phyloP scores from a whole-genome alignment of 2,888 invertebrate species.

The Bombylius discolor region DNA sequence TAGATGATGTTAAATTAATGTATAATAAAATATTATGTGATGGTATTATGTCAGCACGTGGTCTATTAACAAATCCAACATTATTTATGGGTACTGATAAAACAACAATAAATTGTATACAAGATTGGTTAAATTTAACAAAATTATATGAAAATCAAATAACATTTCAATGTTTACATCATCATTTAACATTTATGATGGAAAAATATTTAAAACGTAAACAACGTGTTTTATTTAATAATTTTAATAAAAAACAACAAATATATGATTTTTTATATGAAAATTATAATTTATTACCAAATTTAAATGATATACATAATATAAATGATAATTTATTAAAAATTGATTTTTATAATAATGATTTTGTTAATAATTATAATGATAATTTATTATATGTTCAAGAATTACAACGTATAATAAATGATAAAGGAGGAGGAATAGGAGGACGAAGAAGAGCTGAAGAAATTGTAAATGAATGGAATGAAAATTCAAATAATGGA shows the following conservation, averaged over 20 bases:
- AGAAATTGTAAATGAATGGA: too few relatives aligned
- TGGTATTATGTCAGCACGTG: constrained; percentile 89
- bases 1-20: constrained; percentile 57
- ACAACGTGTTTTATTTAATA: constrained; percentile 67
- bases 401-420: too few relatives aligned
- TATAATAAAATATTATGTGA: constrained; percentile 53
- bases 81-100: constrained; percentile 59
- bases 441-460: too few relatives aligned
- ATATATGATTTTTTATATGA: constrained; percentile 57
- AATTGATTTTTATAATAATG: too few relatives aligned
- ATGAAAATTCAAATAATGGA: too few relatives aligned
- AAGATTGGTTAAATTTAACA: constrained; percentile 66
- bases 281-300: constrained; percentile 38
- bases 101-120: constrained; percentile 66
- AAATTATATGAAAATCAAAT: constrained; percentile 47
- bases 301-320: too few relatives aligned
- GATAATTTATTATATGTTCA: too few relatives aligned
- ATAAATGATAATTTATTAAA: too few relatives aligned
- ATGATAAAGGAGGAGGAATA: too few relatives aligned
- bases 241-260: constrained; percentile 50
- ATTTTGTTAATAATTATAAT: too few relatives aligned
- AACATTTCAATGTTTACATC: constrained; percentile 79
- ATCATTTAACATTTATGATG: constrained; percentile 93
- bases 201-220: constrained; percentile 63
- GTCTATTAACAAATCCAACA: constrained; percentile 80